These are phyloP conservation scores for Drosophila putrida DNA, from an alignment of 2,888 invertebrate species.

Conservation along the genomic window DNA sequence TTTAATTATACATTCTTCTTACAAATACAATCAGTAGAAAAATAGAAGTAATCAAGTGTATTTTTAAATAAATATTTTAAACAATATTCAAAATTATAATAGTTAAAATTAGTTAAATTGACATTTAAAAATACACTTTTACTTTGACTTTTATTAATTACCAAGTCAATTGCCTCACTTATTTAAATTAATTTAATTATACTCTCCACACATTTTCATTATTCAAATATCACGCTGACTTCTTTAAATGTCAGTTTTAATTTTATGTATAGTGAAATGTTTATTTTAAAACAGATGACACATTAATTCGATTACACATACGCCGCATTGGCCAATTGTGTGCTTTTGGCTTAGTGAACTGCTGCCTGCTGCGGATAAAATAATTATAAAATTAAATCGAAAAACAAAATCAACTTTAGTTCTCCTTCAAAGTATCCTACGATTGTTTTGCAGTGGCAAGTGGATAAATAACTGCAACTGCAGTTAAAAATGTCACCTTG, in stretches of 20 bases:
- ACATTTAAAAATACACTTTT: neutral
- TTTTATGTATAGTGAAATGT: conserved; percentile 4
- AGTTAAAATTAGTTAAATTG: neutral
- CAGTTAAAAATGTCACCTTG: conserved; percentile 14
- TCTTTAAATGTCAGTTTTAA: conserved; percentile 4
- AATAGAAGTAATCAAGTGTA: too few species aligned
- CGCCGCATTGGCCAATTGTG: conserved; percentile 40
- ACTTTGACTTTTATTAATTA: neutral
- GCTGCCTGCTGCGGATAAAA: conserved; percentile 21
- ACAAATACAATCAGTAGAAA: too few species aligned
- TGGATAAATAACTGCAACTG: conserved; percentile 8
- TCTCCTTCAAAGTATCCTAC: neutral
- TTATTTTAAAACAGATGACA: conserved; percentile 23
- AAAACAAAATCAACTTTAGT: conserved; percentile 38
- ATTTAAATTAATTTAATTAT: neutral
- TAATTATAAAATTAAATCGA: conserved; percentile 48
- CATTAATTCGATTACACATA: conserved; percentile 55
- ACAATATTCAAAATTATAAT: too few species aligned
- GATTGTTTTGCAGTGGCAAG: neutral
- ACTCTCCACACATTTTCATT: conserved; percentile 7
- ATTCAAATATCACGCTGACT: neutral
- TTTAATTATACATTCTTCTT: too few species aligned
- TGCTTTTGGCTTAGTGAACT: conserved; percentile 23
- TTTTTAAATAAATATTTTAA: too few species aligned
- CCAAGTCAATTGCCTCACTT: neutral